Conservation (phyloP, 2,888 invertebrate species). For the Spodoptera picta region DNA sequence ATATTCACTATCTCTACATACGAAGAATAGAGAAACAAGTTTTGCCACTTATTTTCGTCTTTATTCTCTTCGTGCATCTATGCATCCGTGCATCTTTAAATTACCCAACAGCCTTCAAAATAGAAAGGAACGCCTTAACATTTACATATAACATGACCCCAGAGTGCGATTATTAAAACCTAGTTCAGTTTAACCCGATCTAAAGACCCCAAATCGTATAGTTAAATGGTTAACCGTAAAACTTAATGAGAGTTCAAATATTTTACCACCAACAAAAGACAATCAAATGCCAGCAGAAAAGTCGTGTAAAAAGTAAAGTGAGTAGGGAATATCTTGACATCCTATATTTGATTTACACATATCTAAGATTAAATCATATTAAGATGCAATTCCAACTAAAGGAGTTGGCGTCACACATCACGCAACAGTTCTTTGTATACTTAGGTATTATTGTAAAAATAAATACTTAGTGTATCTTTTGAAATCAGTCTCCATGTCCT, state of each 20-base stretch:
- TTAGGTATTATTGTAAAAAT: too few relatives aligned
- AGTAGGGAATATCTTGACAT: too few relatives aligned
- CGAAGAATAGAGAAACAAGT: conserved; percentile 38
- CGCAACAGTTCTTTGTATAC: too few relatives aligned
- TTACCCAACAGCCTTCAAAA: conserved; percentile 47
- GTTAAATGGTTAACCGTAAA: conserved; percentile 23
- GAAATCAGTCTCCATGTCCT: too few relatives aligned
- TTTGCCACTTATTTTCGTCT: conserved; percentile 40
- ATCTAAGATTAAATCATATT: conserved; percentile 4
- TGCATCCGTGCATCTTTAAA: conserved; percentile 47
- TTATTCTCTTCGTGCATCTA: conserved; percentile 27
- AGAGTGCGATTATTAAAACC: conserved; percentile 41
- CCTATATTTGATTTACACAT: too few relatives aligned
- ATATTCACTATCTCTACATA: conserved; percentile 49
- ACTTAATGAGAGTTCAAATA: conserved; percentile 16
- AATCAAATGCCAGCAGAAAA: conserved; percentile 1
- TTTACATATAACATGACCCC: conserved; percentile 44
- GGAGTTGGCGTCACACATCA: conserved; percentile 16
- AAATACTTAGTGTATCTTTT: too few relatives aligned
- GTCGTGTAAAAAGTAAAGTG: conserved; percentile 1
- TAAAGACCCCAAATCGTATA: conserved; percentile 30
- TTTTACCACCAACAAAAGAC: conserved; percentile 1
- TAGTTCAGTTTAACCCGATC: conserved; percentile 45
- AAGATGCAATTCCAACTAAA: conserved; percentile 22
- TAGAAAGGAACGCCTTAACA: conserved; percentile 49